A percentile compares a stretch with the other conserved stretches of the same genome.
These are phyloP conservation scores for Xyliphius kryptos DNA, from an alignment of 2,113 vertebrate genomes.

Conservation along the genomic window DNA sequence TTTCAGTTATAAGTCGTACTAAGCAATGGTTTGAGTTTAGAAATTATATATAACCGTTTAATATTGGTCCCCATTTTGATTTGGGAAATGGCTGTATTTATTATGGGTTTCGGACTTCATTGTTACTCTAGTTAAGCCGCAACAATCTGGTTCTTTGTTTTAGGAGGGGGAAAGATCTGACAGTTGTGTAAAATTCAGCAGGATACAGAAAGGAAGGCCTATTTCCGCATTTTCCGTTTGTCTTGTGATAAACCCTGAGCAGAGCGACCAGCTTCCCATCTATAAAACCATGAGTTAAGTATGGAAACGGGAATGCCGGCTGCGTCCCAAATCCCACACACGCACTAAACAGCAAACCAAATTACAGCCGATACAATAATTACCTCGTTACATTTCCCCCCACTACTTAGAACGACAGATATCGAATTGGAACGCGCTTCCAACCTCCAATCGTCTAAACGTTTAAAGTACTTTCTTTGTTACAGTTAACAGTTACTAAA, in stretches of 20 bases:
- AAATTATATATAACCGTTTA: no score
- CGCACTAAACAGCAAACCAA: neutral
- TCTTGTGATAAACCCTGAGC: neutral
- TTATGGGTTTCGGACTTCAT: no score
- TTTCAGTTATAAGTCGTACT: no score
- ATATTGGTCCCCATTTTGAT: no score
- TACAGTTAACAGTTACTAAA: no score
- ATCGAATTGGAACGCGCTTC: neutral
- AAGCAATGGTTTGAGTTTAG: no score
- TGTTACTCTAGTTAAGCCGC: no score
- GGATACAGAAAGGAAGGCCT: no score
- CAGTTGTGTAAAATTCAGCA: neutral
- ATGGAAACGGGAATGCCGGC: neutral
- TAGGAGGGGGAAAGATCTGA: neutral
- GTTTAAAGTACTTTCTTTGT: no score
- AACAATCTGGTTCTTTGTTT: neutral
- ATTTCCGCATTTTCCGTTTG: constrained; percentile 6
- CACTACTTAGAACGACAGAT: neutral
- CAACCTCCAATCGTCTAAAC: no score
- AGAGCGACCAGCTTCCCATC: neutral
- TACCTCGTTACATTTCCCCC: neutral
- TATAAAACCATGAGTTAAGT: constrained; percentile 1
- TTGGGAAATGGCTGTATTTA: no score
- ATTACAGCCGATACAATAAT: neutral
- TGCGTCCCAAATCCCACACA: neutral